phyloP scores from a whole-genome alignment of 2,888 invertebrate genomes.

The Saturnia japonica region DNA sequence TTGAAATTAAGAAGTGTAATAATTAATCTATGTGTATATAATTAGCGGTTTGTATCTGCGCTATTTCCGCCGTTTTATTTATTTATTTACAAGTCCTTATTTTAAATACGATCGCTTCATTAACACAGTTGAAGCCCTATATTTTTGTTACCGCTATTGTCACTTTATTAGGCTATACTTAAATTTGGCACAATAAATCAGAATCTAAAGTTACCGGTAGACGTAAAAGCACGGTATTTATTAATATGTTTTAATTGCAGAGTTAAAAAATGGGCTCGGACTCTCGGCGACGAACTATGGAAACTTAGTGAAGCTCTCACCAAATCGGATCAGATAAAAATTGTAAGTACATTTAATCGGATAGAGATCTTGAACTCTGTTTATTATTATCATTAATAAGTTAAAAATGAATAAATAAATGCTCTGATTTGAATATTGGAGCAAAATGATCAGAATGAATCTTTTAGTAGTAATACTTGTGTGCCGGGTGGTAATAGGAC shows the following conservation, averaged over 20 bases:
- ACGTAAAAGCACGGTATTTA: not conserved
- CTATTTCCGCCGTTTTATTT: no score
- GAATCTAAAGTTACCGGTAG: not conserved
- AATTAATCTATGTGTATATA: no score
- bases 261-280: slow-evolving; percentile 90
- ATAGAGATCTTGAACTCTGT: not conserved
- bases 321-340: slow-evolving; percentile 88
- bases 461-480: no score
- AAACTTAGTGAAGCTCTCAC: slow-evolving; percentile 89
- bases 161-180: not conserved
- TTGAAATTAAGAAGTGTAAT: no score
- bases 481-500: no score
- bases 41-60: no score
- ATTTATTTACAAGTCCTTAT: no score
- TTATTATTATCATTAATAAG: not conserved
- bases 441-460: not conserved
- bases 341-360: slow-evolving; percentile 76
- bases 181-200: not conserved
- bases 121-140: not conserved
- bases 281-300: slow-evolving; percentile 90
- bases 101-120: not conserved
- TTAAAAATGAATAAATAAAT: no score
- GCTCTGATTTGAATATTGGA: not conserved
- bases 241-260: slow-evolving; percentile 62
- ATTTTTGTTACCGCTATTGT: not conserved